Evolutionary conservation across 1,140 invertebrate genomes (phyloP).

Genomic region (Hesperophylax magnus): DNA sequence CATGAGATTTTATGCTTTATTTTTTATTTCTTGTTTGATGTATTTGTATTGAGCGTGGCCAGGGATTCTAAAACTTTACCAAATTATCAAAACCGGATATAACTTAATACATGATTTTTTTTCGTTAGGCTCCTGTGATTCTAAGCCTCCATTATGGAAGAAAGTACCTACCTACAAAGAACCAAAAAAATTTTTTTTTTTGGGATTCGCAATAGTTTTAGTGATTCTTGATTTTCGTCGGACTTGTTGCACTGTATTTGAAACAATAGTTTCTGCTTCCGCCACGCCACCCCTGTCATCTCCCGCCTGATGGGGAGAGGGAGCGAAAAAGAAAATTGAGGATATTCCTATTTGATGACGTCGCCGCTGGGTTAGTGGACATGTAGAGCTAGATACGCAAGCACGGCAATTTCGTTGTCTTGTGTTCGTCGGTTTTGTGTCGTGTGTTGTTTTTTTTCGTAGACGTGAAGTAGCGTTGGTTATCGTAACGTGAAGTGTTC

Average conservation of each 20-base stretch:
- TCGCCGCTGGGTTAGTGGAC: slow-evolving; percentile 69
- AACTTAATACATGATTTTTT: no score
- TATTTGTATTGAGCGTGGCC: no score
- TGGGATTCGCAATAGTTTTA: neutral
- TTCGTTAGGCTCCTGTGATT: no score
- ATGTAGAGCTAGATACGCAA: slow-evolving; percentile 71
- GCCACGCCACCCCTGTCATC: slow-evolving; percentile 48
- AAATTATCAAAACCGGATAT: no score
- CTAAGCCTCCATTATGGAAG: no score
- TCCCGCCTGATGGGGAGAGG: slow-evolving; percentile 52
- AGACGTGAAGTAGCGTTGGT: slow-evolving; percentile 59
- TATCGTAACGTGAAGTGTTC: slow-evolving; percentile 45
- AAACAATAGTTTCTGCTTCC: slow-evolving; percentile 13
- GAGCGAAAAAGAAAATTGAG: slow-evolving; percentile 59
- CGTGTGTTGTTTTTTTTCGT: slow-evolving; percentile 65
- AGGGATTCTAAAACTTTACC: no score
- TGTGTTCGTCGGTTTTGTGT: slow-evolving; percentile 69
- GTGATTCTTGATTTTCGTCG: neutral
- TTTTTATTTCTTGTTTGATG: no score
- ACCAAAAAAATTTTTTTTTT: no score
- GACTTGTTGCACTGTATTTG: slow-evolving; percentile 39
- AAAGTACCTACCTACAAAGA: no score
- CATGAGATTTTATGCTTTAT: no score
- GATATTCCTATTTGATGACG: slow-evolving; percentile 54
- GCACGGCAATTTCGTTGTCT: slow-evolving; percentile 71